These are phyloP conservation scores for Taeniopygia guttata DNA, from an alignment of 2,797 vertebrate genomes.

Conservation along the genomic window DNA sequence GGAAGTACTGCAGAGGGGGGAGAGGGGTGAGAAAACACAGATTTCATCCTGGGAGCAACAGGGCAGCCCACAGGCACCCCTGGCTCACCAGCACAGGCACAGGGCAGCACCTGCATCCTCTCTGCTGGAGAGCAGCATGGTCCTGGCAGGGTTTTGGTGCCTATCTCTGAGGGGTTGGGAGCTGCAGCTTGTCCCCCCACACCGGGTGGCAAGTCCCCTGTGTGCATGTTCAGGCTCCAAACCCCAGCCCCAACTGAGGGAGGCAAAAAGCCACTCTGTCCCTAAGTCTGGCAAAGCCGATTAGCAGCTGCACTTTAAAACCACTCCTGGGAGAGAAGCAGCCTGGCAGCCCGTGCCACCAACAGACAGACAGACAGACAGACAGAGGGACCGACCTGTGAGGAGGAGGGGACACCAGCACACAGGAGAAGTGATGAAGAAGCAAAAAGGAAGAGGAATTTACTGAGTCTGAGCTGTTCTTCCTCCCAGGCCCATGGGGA, in stretches of 20 bases:
- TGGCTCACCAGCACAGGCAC: neutral
- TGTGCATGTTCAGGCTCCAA: neutral
- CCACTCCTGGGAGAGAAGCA: slow-evolving; percentile 68
- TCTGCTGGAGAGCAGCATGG: rapidly evolving
- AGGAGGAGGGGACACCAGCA: neutral
- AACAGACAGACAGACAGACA: rapidly evolving
- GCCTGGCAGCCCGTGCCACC: neutral
- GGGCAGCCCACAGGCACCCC: neutral
- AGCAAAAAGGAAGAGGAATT: neutral
- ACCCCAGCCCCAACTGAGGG: slow-evolving; percentile 47
- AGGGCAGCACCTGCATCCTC: neutral
- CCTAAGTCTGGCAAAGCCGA: slow-evolving; percentile 89
- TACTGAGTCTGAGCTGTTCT: neutral
- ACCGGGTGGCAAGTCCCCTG: rapidly evolving
- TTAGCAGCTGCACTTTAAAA: slow-evolving; percentile 90
- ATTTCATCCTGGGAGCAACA: neutral
- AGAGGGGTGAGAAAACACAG: neutral
- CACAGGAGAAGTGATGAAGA: neutral
- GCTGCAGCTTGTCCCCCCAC: rapidly evolving
- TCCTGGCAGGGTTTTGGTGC: neutral
- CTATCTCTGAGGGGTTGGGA: rapidly evolving
- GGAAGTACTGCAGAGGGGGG: slow-evolving; percentile 79
- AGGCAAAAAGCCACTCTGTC: slow-evolving; percentile 71
- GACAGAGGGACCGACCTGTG: neutral
- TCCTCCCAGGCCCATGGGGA: neutral